Conservation (phyloP, 2,113 vertebrate species). For the Phyllopteryx taeniolatus region DNA sequence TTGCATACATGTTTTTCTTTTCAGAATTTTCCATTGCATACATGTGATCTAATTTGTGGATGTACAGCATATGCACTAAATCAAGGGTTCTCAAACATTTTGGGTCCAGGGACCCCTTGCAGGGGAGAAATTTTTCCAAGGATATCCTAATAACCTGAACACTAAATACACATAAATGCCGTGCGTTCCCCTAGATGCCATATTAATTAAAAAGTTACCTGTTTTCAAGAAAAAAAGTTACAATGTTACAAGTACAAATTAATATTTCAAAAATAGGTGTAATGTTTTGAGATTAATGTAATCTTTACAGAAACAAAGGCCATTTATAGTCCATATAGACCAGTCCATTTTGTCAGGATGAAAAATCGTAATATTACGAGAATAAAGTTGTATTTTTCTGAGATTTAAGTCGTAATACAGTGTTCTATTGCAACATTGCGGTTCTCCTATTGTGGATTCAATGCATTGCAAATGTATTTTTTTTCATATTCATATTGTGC, state of each 20-base stretch:
- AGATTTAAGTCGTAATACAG: too few species aligned
- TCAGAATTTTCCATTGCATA: not conserved
- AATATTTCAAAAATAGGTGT: too few species aligned
- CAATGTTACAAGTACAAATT: not conserved
- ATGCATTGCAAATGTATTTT: too few species aligned
- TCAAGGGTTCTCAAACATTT: not conserved
- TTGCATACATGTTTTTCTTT: not conserved
- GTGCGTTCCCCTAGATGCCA: too few species aligned
- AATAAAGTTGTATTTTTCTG: too few species aligned
- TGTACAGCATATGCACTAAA: not conserved
- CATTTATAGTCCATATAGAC: too few species aligned
- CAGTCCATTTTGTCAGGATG: too few species aligned
- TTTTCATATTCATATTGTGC: too few species aligned
- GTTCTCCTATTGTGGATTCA: too few species aligned
- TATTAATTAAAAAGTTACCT: not conserved
- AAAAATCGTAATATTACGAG: too few species aligned
- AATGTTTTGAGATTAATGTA: not conserved
- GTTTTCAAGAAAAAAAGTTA: not conserved
- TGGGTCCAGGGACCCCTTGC: not conserved
- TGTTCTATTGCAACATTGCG: too few species aligned
- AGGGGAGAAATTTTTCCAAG: not conserved
- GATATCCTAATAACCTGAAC: not conserved
- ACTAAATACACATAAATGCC: not conserved
- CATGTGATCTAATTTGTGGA: conserved; percentile 10
- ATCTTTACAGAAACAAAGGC: not conserved